These are phyloP conservation scores for Lindbergichthys nudifrons DNA, from an alignment of 2,797 vertebrate genomes.

Conservation along the genomic window DNA sequence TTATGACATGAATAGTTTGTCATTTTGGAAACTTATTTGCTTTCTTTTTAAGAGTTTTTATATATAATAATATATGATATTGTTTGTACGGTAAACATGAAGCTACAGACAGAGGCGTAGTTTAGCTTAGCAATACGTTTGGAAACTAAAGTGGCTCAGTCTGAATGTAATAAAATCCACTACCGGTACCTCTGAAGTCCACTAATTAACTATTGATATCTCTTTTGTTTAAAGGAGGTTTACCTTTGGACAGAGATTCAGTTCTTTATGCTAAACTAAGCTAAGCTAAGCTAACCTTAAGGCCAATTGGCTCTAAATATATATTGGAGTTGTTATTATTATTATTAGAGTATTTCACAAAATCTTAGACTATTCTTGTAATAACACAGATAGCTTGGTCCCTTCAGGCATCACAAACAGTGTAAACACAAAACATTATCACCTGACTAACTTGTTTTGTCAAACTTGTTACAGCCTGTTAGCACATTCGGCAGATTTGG, in stretches of 20 bases:
- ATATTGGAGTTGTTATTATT: neutral
- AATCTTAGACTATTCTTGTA: neutral
- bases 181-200: neutral
- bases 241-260: neutral
- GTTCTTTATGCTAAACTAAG: neutral
- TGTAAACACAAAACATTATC: neutral
- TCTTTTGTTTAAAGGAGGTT: neutral
- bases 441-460: too few species aligned
- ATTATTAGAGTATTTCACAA: neutral
- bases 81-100: neutral
- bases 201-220: constrained; percentile 3
- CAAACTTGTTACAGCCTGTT: too few species aligned
- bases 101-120: neutral
- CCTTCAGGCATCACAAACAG: neutral
- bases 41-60: neutral
- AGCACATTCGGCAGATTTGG: too few species aligned
- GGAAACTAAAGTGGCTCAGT: neutral
- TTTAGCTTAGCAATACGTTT: neutral
- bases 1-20: neutral
- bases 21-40: neutral
- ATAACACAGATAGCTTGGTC: neutral
- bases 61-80: too few species aligned
- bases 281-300: neutral
- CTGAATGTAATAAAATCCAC: neutral
- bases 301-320: neutral